Evolutionary conservation across 2,113 vertebrate species (phyloP).

Genomic region (Mirounga angustirostris): DNA sequence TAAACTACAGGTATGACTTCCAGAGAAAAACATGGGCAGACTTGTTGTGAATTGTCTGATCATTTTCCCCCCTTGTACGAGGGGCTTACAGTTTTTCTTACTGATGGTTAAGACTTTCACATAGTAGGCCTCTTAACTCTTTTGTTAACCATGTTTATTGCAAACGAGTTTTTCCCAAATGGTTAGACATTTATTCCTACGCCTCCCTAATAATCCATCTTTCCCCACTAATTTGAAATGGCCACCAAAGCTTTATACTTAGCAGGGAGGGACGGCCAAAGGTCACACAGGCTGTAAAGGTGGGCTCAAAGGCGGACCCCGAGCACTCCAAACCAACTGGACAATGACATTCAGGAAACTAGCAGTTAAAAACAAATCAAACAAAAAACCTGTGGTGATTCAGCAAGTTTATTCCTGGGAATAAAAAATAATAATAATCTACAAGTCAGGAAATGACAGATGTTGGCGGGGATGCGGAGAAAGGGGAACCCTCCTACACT

Average conservation of each 20-base stretch:
- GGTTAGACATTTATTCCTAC: neutral
- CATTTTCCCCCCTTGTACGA: neutral
- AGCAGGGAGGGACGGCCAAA: neutral
- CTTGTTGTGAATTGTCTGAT: neutral
- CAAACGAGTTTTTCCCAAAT: neutral
- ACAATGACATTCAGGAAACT: neutral
- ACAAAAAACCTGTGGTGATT: neutral
- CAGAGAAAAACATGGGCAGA: neutral
- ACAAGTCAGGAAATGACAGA: neutral
- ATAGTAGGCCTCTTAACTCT: neutral
- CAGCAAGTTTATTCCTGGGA: conserved; percentile 26
- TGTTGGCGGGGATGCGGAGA: too few species aligned
- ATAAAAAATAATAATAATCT: neutral
- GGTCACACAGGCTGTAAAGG: neutral
- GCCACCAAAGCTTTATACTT: neutral
- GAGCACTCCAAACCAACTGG: neutral
- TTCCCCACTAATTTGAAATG: neutral
- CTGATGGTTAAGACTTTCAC: neutral
- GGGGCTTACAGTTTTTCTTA: neutral
- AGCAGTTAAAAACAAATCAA: neutral
- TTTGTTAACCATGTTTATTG: neutral
- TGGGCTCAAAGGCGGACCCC: neutral
- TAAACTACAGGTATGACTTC: neutral
- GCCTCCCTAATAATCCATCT: neutral
- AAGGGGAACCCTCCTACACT: too few species aligned